phyloP scores from a whole-genome alignment of 2,113 vertebrate species.

The Pyxicephalus adspersus region DNA sequence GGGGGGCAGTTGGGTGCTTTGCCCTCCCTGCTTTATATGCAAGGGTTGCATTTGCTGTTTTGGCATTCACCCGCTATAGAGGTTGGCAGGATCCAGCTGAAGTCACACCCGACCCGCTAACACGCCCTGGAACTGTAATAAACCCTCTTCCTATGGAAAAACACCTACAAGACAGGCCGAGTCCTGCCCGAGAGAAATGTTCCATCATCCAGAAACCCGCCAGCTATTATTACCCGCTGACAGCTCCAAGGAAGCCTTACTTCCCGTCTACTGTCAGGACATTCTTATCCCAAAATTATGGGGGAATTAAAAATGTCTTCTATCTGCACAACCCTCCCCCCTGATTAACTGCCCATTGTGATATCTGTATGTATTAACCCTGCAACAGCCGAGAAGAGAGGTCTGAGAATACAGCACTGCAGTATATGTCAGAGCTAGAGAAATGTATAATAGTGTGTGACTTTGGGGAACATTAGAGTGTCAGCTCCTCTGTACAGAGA shows the following conservation, averaged over 20 bases:
- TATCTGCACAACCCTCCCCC: neutral
- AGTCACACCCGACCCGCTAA: neutral
- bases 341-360: neutral
- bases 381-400: neutral
- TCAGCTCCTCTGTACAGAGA: too few relatives aligned
- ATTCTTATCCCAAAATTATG: neutral
- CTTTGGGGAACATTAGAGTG: too few relatives aligned
- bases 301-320: neutral
- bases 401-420: neutral
- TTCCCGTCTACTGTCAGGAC: neutral
- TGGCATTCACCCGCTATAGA: neutral
- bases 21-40: neutral
- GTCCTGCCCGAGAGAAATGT: neutral
- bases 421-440: neutral
- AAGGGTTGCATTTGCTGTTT: neutral
- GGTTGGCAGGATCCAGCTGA: slow-evolving; percentile 1
- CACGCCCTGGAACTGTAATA: slow-evolving; percentile 16
- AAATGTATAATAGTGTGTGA: too few relatives aligned
- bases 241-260: neutral
- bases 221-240: neutral
- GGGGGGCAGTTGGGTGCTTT: neutral
- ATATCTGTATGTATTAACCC: neutral
- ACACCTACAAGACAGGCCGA: neutral
- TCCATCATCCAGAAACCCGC: neutral
- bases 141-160: neutral